Evolutionary conservation across 2,113 vertebrate genomes (phyloP).

Genomic region (Amblyopsis rosae): DNA sequence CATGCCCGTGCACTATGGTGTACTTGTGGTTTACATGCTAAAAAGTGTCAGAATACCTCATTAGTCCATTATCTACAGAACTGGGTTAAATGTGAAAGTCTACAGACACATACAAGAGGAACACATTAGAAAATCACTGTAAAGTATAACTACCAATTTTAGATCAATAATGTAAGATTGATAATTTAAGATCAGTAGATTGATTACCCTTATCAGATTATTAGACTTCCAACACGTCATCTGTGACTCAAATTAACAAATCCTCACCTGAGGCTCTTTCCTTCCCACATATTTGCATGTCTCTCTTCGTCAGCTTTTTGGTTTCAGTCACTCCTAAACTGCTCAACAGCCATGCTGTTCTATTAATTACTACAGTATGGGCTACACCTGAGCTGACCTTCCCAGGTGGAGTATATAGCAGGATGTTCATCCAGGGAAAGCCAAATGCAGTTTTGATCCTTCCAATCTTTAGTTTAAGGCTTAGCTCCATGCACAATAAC

Average conservation of each 20-base stretch:
- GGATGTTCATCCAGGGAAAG: background rate
- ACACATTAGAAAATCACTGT: background rate
- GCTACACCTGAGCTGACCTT: slow-evolving; percentile 21
- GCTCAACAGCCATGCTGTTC: slow-evolving; percentile 33
- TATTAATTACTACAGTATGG: slow-evolving; percentile 35
- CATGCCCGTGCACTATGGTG: too few species aligned
- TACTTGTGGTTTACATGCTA: too few species aligned
- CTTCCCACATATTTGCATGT: slow-evolving; percentile 7
- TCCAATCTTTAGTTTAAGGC: background rate
- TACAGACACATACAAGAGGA: too few species aligned
- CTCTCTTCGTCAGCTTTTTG: slow-evolving; percentile 22
- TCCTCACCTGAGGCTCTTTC: background rate
- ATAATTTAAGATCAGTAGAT: slow-evolving; percentile 26
- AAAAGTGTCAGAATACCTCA: too few species aligned
- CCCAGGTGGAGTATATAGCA: background rate
- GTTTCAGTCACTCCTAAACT: slow-evolving; percentile 23
- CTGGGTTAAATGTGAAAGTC: too few species aligned
- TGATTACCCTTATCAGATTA: slow-evolving; percentile 36
- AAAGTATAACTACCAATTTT: too few species aligned
- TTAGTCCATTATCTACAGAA: too few species aligned
- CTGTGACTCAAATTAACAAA: slow-evolving; percentile 25
- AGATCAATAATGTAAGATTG: background rate
- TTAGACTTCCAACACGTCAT: background rate
- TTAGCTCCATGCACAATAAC: slow-evolving; percentile 1
- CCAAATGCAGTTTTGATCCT: slow-evolving; percentile 9